Conservation (phyloP, 2,797 vertebrate species). For the Peromyscus aztecus region DNA sequence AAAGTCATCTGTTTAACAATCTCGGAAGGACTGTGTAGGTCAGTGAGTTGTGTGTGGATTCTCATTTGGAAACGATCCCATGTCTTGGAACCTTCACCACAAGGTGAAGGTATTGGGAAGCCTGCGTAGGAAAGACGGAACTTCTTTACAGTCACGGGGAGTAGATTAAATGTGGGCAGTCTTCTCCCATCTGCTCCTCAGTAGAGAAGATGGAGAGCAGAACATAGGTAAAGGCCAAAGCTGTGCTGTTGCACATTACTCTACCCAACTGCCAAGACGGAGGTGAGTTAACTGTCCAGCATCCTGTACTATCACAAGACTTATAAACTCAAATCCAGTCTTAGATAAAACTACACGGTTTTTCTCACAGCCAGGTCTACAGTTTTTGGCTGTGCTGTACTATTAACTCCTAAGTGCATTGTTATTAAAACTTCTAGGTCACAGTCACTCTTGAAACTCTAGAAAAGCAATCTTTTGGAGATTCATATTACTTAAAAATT, state of each 20-base stretch:
- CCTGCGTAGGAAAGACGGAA: not conserved
- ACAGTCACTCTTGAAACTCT: not conserved
- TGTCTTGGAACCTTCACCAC: not conserved
- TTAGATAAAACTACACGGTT: not conserved
- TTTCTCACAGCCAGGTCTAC: not conserved
- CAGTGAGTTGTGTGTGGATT: not conserved
- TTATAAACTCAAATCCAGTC: not conserved
- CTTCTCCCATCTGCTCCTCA: not conserved
- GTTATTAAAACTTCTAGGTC: not conserved
- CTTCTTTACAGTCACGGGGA: not conserved
- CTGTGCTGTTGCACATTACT: not conserved
- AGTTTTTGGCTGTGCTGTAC: not conserved
- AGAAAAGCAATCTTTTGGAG: not conserved
- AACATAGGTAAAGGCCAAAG: not conserved
- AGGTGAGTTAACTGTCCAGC: not conserved
- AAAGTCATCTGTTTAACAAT: not conserved
- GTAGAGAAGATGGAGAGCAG: not conserved
- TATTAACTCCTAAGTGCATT: not conserved
- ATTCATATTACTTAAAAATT: not conserved
- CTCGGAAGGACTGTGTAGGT: not conserved
- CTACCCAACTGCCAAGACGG: not conserved
- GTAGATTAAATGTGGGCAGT: not conserved
- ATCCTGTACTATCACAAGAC: not conserved
- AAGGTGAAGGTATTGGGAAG: not conserved
- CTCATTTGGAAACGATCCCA: not conserved